These are phyloP conservation scores for Burhinus bistriatus DNA, from an alignment of 2,113 vertebrate genomes.

Conservation along the genomic window DNA sequence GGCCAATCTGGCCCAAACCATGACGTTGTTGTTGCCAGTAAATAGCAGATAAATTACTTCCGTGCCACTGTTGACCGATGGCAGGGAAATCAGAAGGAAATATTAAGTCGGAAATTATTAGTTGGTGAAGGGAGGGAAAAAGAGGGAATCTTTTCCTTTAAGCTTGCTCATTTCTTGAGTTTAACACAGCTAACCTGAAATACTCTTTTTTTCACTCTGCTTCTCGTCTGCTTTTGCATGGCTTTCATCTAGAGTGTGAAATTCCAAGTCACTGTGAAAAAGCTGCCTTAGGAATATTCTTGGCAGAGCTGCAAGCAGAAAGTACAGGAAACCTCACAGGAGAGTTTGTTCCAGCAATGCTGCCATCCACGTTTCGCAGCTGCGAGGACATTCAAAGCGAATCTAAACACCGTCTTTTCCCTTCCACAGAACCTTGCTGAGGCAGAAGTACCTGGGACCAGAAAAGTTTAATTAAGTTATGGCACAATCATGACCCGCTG, in stretches of 20 bases:
- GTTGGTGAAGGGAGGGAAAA: neutral
- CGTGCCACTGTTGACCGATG: neutral
- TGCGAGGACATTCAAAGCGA: neutral
- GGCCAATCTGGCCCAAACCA: too few species aligned
- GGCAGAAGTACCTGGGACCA: neutral
- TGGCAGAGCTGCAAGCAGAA: conserved; percentile 15
- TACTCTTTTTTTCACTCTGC: neutral
- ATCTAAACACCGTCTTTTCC: neutral
- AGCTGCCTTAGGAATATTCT: conserved; percentile 31
- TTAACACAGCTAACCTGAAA: neutral
- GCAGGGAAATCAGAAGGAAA: neutral
- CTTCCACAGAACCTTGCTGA: neutral
- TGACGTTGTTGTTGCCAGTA: neutral
- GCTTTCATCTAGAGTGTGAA: conserved; percentile 44
- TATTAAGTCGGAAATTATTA: neutral
- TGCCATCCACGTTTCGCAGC: conserved; percentile 55
- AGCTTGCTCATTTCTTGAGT: neutral
- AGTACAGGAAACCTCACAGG: conserved; percentile 43
- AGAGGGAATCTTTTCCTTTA: neutral
- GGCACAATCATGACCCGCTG: too few species aligned
- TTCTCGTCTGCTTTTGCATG: neutral
- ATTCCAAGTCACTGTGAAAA: conserved; percentile 36
- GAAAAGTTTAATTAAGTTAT: neutral
- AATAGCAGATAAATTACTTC: neutral
- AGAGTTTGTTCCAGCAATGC: conserved; percentile 21